A percentile compares a stretch with the other conserved stretches of the same genome.
phyloP scores from a whole-genome alignment of 1,140 invertebrate genomes.

The Saccostrea cuccullata region DNA sequence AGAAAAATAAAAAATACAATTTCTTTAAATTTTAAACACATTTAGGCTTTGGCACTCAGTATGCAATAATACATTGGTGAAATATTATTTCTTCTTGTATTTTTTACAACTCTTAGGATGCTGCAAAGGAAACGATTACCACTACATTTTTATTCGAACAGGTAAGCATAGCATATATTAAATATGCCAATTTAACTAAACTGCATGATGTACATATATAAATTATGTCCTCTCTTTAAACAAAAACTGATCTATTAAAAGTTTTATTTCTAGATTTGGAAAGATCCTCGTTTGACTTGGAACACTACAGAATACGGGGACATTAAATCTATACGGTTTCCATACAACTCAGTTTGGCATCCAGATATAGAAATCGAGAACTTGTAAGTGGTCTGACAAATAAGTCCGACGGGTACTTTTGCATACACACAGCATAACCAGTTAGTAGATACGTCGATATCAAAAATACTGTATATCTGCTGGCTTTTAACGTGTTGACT shows the following conservation, averaged over 20 bases:
- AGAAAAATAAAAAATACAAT: too few species aligned
- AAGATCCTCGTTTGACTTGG: conserved; percentile 1
- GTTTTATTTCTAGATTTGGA: background rate
- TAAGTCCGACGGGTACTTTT: background rate
- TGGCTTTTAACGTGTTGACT: background rate
- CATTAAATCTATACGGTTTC: background rate
- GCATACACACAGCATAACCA: background rate
- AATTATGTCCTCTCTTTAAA: background rate
- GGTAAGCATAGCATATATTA: background rate
- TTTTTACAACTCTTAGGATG: background rate
- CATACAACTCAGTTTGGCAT: background rate
- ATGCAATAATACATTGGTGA: too few species aligned
- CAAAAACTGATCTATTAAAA: background rate
- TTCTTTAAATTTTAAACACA: too few species aligned
- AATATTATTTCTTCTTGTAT: background rate
- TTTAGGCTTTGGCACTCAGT: too few species aligned
- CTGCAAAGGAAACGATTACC: background rate
- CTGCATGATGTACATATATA: too few species aligned
- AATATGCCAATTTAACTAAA: too few species aligned
- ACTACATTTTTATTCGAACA: background rate
- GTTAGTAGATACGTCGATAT: background rate
- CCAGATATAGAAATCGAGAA: conserved; percentile 1
- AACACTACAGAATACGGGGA: background rate
- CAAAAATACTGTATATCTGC: too few species aligned
- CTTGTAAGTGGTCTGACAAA: background rate